A percentile compares a stretch with the other conserved stretches of the same genome.
phyloP scores from a whole-genome alignment of 2,797 vertebrate species.

The Rallus crepitans region DNA sequence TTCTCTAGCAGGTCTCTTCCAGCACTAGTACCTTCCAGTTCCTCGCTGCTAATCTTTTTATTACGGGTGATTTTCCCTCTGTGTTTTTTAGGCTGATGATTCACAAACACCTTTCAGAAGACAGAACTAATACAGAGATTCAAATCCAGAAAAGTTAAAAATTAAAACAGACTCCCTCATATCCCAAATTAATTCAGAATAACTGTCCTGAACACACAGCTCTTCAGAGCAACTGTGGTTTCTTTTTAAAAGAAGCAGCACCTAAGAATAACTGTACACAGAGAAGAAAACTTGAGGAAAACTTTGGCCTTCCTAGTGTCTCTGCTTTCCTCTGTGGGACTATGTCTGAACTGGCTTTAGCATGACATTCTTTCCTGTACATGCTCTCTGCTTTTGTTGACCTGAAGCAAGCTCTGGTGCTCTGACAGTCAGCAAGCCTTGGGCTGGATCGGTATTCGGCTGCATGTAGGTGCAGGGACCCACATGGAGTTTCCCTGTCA shows the following conservation, averaged over 20 bases:
- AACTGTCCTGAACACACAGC: neutral
- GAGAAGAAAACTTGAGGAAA: neutral
- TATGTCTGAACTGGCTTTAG: neutral
- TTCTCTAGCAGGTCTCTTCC: neutral
- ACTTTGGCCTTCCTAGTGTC: neutral
- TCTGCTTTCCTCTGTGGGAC: neutral
- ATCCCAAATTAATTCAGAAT: neutral
- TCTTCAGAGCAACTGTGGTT: neutral
- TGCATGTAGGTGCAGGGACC: neutral
- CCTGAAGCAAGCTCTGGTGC: accelerated
- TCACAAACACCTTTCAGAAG: constrained; percentile 1
- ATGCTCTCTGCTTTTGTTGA: accelerated
- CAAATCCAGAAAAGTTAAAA: neutral
- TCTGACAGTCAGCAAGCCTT: neutral
- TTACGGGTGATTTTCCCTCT: neutral
- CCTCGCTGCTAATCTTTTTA: neutral
- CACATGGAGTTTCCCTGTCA: neutral
- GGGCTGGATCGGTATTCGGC: accelerated
- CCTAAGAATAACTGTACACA: neutral
- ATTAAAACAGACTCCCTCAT: neutral
- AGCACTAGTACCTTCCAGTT: neutral
- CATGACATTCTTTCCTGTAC: accelerated
- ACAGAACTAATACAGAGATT: neutral
- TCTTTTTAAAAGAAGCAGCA: neutral
- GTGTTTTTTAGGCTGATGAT: neutral